Percentiles rank a stretch among this genome's conserved stretches.
Conservation (phyloP, 1,140 invertebrate species). For the Aradophagus sp. region DNA sequence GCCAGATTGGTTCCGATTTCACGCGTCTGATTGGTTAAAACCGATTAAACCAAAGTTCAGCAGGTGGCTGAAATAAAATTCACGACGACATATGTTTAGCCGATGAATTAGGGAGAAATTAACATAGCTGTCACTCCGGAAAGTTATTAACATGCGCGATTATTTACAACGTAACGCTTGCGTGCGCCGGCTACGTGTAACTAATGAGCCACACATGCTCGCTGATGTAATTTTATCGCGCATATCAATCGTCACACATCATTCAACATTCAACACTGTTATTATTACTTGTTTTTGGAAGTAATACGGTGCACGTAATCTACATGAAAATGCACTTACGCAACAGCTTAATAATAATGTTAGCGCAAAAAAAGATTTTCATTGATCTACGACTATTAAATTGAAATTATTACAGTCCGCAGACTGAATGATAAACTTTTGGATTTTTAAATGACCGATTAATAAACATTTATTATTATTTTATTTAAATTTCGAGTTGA, state of each 20-base stretch:
- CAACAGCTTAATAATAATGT: too few relatives aligned
- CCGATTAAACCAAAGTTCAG: constrained; percentile 52
- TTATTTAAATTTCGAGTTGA: too few relatives aligned
- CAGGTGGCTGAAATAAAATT: constrained; percentile 69
- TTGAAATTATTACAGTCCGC: too few relatives aligned
- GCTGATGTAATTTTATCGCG: constrained; percentile 33
- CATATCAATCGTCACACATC: constrained; percentile 32
- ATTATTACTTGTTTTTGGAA: constrained; percentile 45
- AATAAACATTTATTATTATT: too few relatives aligned
- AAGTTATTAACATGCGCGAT: constrained; percentile 65
- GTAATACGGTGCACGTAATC: constrained; percentile 18
- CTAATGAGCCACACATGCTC: constrained; percentile 38
- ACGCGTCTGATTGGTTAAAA: constrained; percentile 6
- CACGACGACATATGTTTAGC: constrained; percentile 67
- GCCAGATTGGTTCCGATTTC: constrained; percentile 13
- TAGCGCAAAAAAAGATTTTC: too few relatives aligned
- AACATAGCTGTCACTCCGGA: constrained; percentile 68
- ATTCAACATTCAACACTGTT: constrained; percentile 22
- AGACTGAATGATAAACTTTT: too few relatives aligned
- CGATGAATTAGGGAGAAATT: constrained; percentile 71
- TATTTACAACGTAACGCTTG: constrained; percentile 44
- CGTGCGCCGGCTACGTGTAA: constrained; percentile 26
- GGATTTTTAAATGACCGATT: too few relatives aligned
- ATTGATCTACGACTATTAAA: too few relatives aligned
- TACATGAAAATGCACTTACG: background rate